Evolutionary conservation across 2,888 invertebrate genomes (phyloP), one percentile per base, ranked within the genome.

Genomic region (Eugnorisma glareosa): DNA sequence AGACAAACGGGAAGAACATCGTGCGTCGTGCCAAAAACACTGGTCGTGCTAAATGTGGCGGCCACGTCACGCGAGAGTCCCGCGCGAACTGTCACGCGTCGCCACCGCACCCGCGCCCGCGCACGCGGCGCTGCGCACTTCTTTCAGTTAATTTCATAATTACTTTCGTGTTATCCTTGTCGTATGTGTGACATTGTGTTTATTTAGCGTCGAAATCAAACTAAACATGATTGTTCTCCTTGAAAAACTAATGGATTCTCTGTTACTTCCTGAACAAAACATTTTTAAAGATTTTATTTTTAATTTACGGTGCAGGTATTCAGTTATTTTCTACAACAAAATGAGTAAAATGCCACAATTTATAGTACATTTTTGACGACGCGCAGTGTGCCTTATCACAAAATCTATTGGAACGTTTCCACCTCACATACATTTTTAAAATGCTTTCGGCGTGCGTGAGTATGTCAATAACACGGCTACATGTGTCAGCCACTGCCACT

Each of bases 31-130:
- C 94, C 94, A 96, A 94, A 92, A 94, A 92, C 93, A 92, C 92
- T 93, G 93, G 89, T 89, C 90, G 92, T 83, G 93, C 95, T 95
- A 96, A 96, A 95, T 92, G 89, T 89, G 94, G 94, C 91, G 81
- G 93, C 90, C 94, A 93, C 95, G 94, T 94, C 95, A 95, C 91
- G 88, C 90, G 76, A 86, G 81, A 85, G 85, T 79, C 82, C 77
- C 88, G 87, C 88, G 89, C 89, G 85, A 86, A 90, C 90, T 93
- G 94, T 92, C 93, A 90, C 91, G 87, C 82, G 81, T 85, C 87
- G 87, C 85, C 83, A 78, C 72, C 61, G 77, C 81, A 59, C 79
- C 57, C 66, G 73, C 64, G 64, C 69, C n/a, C 54, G 59, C 61
- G 72, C 37, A 37, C 67, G 31, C 59, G 31, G 78, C 80, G 67